These are phyloP conservation scores for Emydura subglobosa DNA, from an alignment of 2,113 vertebrate species.

Conservation along the genomic window DNA sequence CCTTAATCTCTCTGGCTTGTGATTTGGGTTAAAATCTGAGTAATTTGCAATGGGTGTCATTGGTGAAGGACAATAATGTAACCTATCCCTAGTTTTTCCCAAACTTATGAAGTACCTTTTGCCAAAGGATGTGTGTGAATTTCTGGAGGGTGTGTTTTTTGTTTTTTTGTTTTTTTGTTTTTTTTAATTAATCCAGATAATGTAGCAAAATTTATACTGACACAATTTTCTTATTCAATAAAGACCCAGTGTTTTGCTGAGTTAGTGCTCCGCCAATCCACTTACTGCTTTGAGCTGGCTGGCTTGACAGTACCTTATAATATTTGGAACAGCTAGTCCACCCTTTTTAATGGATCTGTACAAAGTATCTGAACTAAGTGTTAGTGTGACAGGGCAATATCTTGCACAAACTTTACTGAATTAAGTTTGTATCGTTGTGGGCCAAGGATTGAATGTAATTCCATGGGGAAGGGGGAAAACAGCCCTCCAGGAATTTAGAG, in stretches of 20 bases:
- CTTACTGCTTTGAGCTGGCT: neutral
- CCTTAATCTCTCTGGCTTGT: neutral
- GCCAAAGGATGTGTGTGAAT: neutral
- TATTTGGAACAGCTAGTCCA: neutral
- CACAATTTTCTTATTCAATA: neutral
- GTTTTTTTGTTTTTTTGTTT: neutral
- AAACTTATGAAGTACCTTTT: neutral
- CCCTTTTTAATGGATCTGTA: neutral
- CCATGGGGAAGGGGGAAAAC: neutral
- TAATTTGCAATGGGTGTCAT: neutral
- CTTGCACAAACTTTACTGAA: neutral
- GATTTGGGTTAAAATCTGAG: neutral
- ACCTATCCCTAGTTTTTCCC: neutral
- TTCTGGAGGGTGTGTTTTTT: neutral
- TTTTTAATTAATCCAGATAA: conserved; percentile 22
- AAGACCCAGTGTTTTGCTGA: conserved; percentile 22
- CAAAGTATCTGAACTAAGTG: neutral
- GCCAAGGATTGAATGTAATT: neutral
- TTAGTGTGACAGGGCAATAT: neutral
- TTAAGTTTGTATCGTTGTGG: neutral
- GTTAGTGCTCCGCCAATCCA: neutral
- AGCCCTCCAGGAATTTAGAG: neutral
- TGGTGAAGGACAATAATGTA: neutral
- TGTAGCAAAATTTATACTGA: conserved; percentile 41
- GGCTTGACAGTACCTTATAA: neutral